These are phyloP conservation scores for Hirtodrosophila trivittata DNA, from an alignment of 2,888 invertebrate genomes.

Conservation along the genomic window DNA sequence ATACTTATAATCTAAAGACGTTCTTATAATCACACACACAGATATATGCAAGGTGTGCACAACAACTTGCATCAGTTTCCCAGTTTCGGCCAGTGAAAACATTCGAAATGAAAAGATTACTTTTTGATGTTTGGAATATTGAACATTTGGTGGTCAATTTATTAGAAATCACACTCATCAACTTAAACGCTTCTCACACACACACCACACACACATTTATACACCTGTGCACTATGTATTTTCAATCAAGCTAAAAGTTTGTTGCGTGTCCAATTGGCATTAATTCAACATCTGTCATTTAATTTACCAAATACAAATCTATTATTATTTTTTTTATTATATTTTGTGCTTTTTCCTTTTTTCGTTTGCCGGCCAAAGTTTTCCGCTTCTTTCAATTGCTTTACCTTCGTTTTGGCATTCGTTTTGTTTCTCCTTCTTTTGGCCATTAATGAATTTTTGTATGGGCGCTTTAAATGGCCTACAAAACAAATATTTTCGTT, in stretches of 20 bases:
- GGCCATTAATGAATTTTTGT: slow-evolving; percentile 45
- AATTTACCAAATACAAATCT: slow-evolving; percentile 65
- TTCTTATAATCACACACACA: too few relatives aligned
- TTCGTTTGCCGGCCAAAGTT: slow-evolving; percentile 31
- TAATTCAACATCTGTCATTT: slow-evolving; percentile 60
- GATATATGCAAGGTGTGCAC: too few relatives aligned
- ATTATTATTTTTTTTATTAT: slow-evolving; percentile 35
- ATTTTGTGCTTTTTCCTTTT: not conserved
- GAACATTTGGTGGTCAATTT: too few relatives aligned
- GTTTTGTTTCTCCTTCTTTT: slow-evolving; percentile 3
- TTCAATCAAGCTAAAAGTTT: slow-evolving; percentile 71
- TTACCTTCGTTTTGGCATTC: slow-evolving; percentile 31
- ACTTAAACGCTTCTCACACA: slow-evolving; percentile 7
- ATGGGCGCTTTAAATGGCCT: slow-evolving; percentile 23
- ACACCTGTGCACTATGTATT: slow-evolving; percentile 8
- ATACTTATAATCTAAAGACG: too few relatives aligned
- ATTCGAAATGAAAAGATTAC: too few relatives aligned
- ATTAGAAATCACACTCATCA: slow-evolving; percentile 9
- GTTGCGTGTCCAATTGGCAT: slow-evolving; percentile 68
- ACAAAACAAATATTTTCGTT: slow-evolving; percentile 39
- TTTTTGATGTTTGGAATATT: too few relatives aligned
- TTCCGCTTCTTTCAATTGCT: slow-evolving; percentile 44
- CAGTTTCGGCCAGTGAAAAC: too few relatives aligned
- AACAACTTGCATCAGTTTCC: too few relatives aligned
- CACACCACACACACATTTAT: slow-evolving; percentile 1